Conservation (phyloP, 64 coral and sea anemone species). For the Dendronephthya gigantea region DNA sequence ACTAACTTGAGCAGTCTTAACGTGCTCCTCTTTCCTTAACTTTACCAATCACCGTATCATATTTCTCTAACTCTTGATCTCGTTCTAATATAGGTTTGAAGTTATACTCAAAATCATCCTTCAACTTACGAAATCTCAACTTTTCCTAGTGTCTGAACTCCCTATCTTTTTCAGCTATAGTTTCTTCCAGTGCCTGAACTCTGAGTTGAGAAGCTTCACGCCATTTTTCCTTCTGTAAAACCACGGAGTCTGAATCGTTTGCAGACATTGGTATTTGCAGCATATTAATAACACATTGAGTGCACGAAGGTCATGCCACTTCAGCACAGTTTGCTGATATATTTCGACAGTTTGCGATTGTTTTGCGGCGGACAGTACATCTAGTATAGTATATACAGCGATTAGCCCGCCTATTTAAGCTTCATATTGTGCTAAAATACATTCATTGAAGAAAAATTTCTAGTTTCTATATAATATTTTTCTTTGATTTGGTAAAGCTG, state of each 20-base stretch:
- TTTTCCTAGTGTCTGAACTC: constrained; percentile 55
- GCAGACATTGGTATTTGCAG: too few species aligned
- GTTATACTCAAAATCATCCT: constrained; percentile 95
- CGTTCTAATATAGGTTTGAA: constrained; percentile 67
- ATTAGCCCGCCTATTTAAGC: too few species aligned
- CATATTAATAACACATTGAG: too few species aligned
- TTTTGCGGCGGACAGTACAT: too few species aligned
- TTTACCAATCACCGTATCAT: constrained; percentile 60
- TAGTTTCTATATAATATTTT: too few species aligned
- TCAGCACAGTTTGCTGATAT: too few species aligned
- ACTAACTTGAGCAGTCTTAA: constrained; percentile 67
- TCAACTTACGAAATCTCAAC: constrained; percentile 71
- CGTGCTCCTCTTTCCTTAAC: constrained; percentile 48
- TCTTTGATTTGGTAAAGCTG: too few species aligned
- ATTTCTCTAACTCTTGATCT: constrained; percentile 72
- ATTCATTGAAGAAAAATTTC: too few species aligned
- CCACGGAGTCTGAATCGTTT: not conserved
- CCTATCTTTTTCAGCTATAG: constrained; percentile 60
- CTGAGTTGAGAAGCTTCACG: constrained; percentile 59
- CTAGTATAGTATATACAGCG: too few species aligned
- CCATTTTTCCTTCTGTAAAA: constrained; percentile 95
- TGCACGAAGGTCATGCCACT: too few species aligned
- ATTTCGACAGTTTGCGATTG: too few species aligned
- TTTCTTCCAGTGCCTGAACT: constrained; percentile 49
- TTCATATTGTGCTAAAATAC: too few species aligned